Base-by-base conservation (phyloP, 1,140 invertebrate genomes). In the Calliphora vicina region DNA sequence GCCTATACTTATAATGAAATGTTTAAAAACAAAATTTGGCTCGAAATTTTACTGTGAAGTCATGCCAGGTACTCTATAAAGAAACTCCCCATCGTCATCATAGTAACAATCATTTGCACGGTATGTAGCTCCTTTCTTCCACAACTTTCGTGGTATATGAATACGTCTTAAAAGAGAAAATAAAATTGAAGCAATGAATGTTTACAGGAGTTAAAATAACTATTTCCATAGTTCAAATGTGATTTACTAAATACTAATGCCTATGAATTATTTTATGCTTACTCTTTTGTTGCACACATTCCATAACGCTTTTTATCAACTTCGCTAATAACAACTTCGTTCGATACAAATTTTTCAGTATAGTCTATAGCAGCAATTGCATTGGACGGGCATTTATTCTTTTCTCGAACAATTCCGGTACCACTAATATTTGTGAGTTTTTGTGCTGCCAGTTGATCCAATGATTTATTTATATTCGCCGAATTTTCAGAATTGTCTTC, bases 31-130 rank as follows among this genome's bases (percentile, higher is more conserved):
- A 35, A 35, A 78, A 20, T 78, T 78, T 25, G 26, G 27, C 12
- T 81, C 17, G 8, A 42, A 67, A 50, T n/a, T 42, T 71, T 27
- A 61, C 15, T 67, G 12, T 27, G 86, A 82, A 1, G 84, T 88
- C 92, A 95, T 92, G 83, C 94, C 94, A 35, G 95, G 93, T 25
- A 96, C 93, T 86, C 95, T 91, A 86, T 96, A 96, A 20, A 96
- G 92, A 92, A 96, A 96, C 89, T 92, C 91, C 0, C 95, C 95
- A 92, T 96, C 94, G 87, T 93, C 91, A 89, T 95, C 94, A 89
- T 96, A 96, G 90, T 94, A 96, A 85, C 94, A 94, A 91, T 96
- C 95, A 85, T 94, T 92, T 1, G 96, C 91, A 88, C 93, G 93
- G 86, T 95, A 96, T 17, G 93, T 95, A 42, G 92, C 92, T 25